These are phyloP conservation scores for Orthonevra nobilis DNA, from an alignment of 2,888 invertebrate genomes.

Conservation along the genomic window DNA sequence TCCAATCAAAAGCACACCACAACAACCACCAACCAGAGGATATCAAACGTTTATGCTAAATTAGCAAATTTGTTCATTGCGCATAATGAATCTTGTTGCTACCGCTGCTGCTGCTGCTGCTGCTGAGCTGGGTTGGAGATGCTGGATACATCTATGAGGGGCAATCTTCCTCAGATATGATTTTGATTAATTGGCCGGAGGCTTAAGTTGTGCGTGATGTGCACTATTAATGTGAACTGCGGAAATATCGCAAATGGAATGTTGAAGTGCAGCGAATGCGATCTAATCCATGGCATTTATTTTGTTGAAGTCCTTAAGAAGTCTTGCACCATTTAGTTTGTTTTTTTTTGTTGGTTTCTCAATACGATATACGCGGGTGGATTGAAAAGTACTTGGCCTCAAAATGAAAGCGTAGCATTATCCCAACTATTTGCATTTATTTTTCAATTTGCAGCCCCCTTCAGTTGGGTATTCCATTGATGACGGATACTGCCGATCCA, in stretches of 20 bases:
- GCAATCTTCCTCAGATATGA: constrained; percentile 51
- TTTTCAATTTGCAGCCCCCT: no score
- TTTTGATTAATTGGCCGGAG: constrained; percentile 61
- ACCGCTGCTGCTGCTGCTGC: neutral
- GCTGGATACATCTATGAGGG: neutral
- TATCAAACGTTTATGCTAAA: constrained; percentile 80
- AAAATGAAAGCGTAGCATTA: no score
- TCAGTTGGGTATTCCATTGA: no score
- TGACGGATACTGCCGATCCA: no score
- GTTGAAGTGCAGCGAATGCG: neutral
- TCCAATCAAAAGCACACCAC: constrained; percentile 76
- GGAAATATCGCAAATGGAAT: constrained; percentile 41
- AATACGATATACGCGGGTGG: no score
- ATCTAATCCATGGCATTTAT: no score
- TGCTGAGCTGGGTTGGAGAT: neutral
- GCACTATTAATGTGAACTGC: constrained; percentile 57
- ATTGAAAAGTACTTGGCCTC: no score
- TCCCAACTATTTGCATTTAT: no score
- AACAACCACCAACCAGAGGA: constrained; percentile 71
- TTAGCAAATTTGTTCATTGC: constrained; percentile 80
- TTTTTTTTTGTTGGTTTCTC: no score
- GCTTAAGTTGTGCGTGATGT: constrained; percentile 52
- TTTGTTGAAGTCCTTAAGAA: no score
- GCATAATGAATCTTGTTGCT: constrained; percentile 62
- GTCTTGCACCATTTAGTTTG: no score